Percentiles rank a stretch among this genome's conserved stretches.
These are phyloP conservation scores for Phrynosoma platyrhinos DNA, from an alignment of 2,113 vertebrate species.

Conservation along the genomic window DNA sequence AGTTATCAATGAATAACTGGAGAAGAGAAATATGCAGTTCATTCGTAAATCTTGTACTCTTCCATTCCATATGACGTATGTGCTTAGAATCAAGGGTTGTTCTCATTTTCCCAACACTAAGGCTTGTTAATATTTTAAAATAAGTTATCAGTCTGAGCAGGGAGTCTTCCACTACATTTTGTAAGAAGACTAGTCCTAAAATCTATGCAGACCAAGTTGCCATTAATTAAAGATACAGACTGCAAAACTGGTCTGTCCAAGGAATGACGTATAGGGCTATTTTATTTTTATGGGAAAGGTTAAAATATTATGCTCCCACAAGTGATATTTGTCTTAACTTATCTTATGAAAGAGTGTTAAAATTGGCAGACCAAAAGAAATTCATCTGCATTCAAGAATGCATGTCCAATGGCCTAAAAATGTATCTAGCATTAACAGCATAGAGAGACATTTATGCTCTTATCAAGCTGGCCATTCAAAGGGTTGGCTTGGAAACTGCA, in stretches of 20 bases:
- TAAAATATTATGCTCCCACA: conserved; percentile 19
- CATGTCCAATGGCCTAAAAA: conserved; percentile 35
- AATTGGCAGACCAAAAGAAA: conserved; percentile 27
- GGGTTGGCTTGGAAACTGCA: conserved; percentile 3
- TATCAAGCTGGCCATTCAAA: conserved; percentile 6
- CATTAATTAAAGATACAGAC: neutral
- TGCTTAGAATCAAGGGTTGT: conserved; percentile 16
- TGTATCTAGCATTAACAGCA: conserved; percentile 9
- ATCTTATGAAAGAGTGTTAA: conserved; percentile 22
- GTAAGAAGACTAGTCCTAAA: neutral
- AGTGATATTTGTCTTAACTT: conserved; percentile 24
- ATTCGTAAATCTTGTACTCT: neutral
- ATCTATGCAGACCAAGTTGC: neutral
- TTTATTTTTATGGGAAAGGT: conserved; percentile 31
- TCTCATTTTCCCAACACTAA: neutral
- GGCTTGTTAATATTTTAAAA: neutral
- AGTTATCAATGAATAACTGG: neutral
- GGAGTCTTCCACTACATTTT: neutral
- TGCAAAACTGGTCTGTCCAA: neutral
- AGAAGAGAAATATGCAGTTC: conserved; percentile 16
- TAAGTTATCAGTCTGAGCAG: neutral
- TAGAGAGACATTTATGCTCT: neutral
- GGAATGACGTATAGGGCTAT: neutral
- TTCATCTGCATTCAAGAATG: conserved; percentile 34
- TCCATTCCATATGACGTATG: neutral